Conservation (phyloP, 2,113 vertebrate species). For the Galbula dea region DNA sequence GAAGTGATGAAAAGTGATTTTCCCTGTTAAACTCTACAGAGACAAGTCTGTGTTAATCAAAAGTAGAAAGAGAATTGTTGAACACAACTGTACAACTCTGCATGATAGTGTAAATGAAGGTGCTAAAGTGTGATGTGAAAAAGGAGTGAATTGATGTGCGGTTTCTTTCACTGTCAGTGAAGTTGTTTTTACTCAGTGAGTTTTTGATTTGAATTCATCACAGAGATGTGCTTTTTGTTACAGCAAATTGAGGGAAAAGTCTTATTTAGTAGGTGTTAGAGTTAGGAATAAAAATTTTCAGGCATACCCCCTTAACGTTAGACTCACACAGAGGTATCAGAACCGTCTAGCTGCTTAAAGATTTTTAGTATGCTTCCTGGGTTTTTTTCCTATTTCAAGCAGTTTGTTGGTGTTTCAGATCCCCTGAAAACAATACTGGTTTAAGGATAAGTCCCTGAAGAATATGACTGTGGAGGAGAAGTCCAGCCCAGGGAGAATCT, state of each 20-base stretch:
- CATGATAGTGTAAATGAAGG: background rate
- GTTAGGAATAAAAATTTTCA: background rate
- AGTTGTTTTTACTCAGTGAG: background rate
- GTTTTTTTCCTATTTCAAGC: background rate
- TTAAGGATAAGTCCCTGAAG: constrained; percentile 5
- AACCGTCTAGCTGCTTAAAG: background rate
- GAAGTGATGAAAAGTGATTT: background rate
- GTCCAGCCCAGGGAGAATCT: constrained; percentile 54
- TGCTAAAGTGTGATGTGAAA: background rate
- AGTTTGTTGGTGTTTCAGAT: background rate
- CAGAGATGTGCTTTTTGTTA: background rate
- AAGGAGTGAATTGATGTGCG: background rate
- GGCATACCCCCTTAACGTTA: background rate
- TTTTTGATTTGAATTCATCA: background rate
- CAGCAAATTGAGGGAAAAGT: background rate
- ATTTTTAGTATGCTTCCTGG: background rate
- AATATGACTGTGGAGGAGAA: background rate
- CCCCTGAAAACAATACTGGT: constrained; percentile 4
- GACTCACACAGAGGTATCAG: background rate
- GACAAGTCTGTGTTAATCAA: background rate
- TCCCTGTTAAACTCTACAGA: background rate
- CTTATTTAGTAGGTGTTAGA: background rate
- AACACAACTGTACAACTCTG: background rate
- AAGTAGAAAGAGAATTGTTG: background rate
- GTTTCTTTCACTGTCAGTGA: background rate